These are phyloP conservation scores for Drepanosiphum platanoidis DNA, from an alignment of 2,888 invertebrate species.

Conservation along the genomic window DNA sequence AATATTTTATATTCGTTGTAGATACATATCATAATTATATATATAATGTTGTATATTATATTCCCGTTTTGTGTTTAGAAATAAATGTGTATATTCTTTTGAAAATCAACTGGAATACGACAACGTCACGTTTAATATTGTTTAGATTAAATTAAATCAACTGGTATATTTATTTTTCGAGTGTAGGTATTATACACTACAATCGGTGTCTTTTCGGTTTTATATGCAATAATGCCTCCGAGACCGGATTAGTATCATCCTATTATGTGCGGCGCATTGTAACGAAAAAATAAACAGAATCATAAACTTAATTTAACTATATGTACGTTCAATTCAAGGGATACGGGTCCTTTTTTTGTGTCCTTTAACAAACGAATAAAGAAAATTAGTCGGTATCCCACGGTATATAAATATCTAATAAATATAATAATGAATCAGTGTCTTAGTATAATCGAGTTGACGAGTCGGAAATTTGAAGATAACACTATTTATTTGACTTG, in stretches of 20 bases:
- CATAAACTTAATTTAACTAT: slow-evolving; percentile 49
- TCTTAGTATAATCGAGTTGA: background rate
- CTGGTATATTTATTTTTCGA: background rate
- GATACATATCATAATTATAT: background rate
- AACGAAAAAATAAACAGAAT: slow-evolving; percentile 25
- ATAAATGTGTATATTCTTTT: background rate
- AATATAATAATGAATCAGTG: slow-evolving; percentile 7
- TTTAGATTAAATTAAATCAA: slow-evolving; percentile 38
- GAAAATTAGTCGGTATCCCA: slow-evolving; percentile 42
- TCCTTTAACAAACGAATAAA: slow-evolving; percentile 56
- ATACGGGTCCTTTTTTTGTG: slow-evolving; percentile 59
- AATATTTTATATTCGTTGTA: background rate
- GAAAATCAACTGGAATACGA: background rate
- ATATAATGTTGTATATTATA: no score
- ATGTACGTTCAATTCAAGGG: slow-evolving; percentile 45
- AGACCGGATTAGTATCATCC: slow-evolving; percentile 37
- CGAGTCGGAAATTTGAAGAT: background rate
- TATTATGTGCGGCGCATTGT: slow-evolving; percentile 40
- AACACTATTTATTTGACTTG: background rate
- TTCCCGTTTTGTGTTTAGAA: background rate
- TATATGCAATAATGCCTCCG: background rate
- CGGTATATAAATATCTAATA: slow-evolving; percentile 51
- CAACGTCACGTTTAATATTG: background rate
- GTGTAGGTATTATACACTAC: background rate
- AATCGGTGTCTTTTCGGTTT: background rate